These are phyloP conservation scores for Lycaon pictus DNA, from an alignment of 2,113 vertebrate species.

Conservation along the genomic window DNA sequence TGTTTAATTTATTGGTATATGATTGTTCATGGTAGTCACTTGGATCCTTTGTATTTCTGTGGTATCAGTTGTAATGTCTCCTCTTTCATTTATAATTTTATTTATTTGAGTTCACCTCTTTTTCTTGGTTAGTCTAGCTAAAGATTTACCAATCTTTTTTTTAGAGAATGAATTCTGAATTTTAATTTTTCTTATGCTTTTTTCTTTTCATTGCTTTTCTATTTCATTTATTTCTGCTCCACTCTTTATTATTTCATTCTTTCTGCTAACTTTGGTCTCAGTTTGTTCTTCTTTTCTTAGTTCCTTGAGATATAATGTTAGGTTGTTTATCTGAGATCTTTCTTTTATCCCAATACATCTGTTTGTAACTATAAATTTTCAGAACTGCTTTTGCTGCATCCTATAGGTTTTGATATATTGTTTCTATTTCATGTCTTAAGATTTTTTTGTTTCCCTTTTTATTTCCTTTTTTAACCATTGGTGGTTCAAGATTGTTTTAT, in stretches of 20 bases:
- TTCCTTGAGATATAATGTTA: not conserved
- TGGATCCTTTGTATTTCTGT: not conserved
- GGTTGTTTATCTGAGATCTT: not conserved
- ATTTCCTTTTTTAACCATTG: not conserved
- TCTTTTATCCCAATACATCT: not conserved
- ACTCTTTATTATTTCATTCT: not conserved
- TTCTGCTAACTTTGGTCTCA: not conserved
- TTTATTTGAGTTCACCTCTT: not conserved
- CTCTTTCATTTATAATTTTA: not conserved
- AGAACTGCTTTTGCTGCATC: not conserved
- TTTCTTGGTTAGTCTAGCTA: not conserved
- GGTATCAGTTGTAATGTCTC: not conserved
- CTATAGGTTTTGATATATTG: not conserved
- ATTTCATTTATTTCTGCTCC: not conserved
- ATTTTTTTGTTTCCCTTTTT: not conserved
- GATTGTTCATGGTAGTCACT: not conserved
- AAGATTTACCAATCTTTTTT: not conserved
- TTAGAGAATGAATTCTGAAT: not conserved
- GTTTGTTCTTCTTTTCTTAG: not conserved
- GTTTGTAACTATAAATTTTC: not conserved
- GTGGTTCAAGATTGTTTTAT: not conserved
- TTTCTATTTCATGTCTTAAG: not conserved
- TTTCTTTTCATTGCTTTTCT: not conserved
- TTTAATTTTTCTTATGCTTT: not conserved
- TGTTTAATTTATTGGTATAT: not conserved